These are phyloP conservation scores for Hydrotaea cyrtoneurina DNA, from an alignment of 2,888 invertebrate genomes.

Conservation along the genomic window DNA sequence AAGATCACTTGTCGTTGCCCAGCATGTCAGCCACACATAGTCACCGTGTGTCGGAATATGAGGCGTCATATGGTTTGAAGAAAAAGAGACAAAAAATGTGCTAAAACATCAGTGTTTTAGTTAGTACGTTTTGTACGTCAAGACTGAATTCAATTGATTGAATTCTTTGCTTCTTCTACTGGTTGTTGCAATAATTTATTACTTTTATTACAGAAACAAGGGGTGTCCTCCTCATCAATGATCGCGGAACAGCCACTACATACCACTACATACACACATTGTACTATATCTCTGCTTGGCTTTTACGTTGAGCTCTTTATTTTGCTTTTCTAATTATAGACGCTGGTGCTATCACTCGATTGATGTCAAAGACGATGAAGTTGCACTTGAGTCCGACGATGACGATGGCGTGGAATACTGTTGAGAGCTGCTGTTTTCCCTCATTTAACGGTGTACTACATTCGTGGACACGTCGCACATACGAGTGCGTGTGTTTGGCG, in stretches of 20 bases:
- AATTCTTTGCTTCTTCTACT: not conserved
- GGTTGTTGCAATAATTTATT: conserved; percentile 52
- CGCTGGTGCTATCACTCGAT: conserved; percentile 19
- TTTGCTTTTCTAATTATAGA: conserved; percentile 19
- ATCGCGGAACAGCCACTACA: too few species aligned
- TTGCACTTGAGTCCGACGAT: not conserved
- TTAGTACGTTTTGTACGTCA: conserved; percentile 21
- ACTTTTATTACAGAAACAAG: conserved; percentile 31
- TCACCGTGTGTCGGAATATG: conserved; percentile 2
- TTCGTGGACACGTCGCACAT: not conserved
- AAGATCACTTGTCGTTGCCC: conserved; percentile 44
- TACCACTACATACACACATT: too few species aligned
- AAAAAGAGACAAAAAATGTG: conserved; percentile 48
- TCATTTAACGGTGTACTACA: conserved; percentile 66
- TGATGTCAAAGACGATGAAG: conserved; percentile 12
- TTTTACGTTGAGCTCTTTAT: not conserved
- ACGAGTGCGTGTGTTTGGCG: conserved; percentile 52
- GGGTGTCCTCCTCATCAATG: not conserved
- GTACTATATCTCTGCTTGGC: not conserved
- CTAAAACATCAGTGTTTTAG: conserved; percentile 59
- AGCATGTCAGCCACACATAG: not conserved
- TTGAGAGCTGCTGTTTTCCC: conserved; percentile 17
- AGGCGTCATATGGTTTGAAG: conserved; percentile 33
- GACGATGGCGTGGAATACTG: conserved; percentile 55
- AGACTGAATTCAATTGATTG: not conserved